Evolutionary conservation across 2,797 vertebrate genomes (phyloP).

Genomic region (Darevskia mixta): DNA sequence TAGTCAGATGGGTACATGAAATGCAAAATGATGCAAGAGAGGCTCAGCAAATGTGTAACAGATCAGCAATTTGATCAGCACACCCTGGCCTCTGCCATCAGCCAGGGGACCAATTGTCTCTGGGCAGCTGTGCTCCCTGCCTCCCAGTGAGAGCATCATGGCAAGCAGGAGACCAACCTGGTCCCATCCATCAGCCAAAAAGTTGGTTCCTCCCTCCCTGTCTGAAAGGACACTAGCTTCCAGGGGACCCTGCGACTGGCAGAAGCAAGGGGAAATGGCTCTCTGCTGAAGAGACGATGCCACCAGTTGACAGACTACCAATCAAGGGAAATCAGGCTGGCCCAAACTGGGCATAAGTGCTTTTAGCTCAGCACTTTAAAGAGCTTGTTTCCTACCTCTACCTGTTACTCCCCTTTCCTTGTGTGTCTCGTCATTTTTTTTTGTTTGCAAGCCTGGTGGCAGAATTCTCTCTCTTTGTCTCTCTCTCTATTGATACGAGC

Average conservation of each 20-base stretch:
- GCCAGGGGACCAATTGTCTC: too few species aligned
- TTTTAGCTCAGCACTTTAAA: not conserved
- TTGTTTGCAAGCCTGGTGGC: too few species aligned
- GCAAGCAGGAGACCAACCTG: too few species aligned
- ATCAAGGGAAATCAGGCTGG: not conserved
- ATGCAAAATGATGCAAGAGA: slow-evolving; percentile 23
- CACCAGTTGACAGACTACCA: not conserved
- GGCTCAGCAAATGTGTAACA: slow-evolving; percentile 27
- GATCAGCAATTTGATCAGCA: not conserved
- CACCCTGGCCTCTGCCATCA: too few species aligned
- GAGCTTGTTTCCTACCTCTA: too few species aligned
- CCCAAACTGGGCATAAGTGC: not conserved
- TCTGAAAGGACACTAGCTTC: not conserved
- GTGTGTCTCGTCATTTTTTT: too few species aligned
- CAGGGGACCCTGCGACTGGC: not conserved
- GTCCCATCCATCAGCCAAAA: not conserved
- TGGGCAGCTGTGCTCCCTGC: too few species aligned
- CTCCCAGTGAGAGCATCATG: too few species aligned
- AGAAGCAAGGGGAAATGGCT: not conserved
- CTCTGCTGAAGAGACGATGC: not conserved
- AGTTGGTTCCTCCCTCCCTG: not conserved
- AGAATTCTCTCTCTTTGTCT: not conserved
- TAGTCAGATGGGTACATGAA: slow-evolving; percentile 22
- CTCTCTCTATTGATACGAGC: not conserved
- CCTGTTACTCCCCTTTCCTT: too few species aligned